Conservation (phyloP, 1,140 invertebrate species). For the Sminthurides bifidus region DNA sequence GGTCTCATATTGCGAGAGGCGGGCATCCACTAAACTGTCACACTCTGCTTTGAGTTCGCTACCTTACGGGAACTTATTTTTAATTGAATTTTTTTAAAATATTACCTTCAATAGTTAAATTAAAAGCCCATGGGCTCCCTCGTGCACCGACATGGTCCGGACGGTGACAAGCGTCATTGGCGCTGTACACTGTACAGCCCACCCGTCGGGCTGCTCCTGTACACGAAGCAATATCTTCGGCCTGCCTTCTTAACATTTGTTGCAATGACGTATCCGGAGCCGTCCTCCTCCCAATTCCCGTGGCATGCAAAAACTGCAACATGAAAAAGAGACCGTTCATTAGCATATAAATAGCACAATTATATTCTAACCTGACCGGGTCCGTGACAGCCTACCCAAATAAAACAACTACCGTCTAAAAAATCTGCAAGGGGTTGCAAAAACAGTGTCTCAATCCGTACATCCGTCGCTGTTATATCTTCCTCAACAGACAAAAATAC, state of each 20-base stretch:
- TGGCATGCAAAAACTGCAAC: slow-evolving; percentile 52
- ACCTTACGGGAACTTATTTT: too few relatives aligned
- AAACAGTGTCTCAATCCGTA: neutral
- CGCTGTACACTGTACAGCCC: slow-evolving; percentile 43
- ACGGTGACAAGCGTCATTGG: slow-evolving; percentile 45
- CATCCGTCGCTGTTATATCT: neutral
- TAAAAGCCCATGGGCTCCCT: slow-evolving; percentile 42
- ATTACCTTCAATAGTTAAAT: slow-evolving; percentile 46
- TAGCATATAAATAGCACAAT: neutral
- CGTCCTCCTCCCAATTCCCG: slow-evolving; percentile 54
- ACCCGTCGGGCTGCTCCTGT: slow-evolving; percentile 37
- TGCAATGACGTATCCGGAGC: slow-evolving; percentile 51
- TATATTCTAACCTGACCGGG: neutral
- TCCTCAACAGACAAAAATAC: neutral
- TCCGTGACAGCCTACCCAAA: neutral
- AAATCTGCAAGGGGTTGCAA: neutral
- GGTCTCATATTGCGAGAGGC: too few relatives aligned
- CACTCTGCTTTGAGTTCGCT: too few relatives aligned
- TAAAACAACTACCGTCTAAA: neutral
- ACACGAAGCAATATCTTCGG: slow-evolving; percentile 49
- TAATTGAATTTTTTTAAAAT: too few relatives aligned
- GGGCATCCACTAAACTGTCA: too few relatives aligned
- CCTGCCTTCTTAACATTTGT: slow-evolving; percentile 33
- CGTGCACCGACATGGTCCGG: slow-evolving; percentile 36
- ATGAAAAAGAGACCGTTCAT: slow-evolving; percentile 13